Evolutionary conservation across 2,113 vertebrate genomes (phyloP).

Genomic region (Hemicordylus capensis): DNA sequence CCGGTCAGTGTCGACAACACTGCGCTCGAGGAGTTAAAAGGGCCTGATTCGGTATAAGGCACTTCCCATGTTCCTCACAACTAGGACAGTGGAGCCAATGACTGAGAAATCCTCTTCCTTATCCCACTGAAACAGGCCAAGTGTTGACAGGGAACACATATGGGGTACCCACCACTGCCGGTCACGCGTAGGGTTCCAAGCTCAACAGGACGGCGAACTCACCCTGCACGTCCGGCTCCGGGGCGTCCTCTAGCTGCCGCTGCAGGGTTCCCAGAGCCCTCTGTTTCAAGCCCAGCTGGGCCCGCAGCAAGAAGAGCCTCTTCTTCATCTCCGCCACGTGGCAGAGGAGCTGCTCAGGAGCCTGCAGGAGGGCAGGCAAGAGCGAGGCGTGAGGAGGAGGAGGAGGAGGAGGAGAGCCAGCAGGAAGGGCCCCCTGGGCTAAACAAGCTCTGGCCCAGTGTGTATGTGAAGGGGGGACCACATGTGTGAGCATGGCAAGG

Average conservation of each 20-base stretch:
- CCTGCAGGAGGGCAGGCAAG: slow-evolving; percentile 51
- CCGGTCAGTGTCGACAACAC: no score
- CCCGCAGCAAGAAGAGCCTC: slow-evolving; percentile 65
- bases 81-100: not conserved
- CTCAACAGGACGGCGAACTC: not conserved
- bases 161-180: not conserved
- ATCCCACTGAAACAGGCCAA: no score
- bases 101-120: not conserved
- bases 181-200: no score
- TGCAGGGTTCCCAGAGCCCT: slow-evolving; percentile 57
- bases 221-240: slow-evolving; percentile 74
- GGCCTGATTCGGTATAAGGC: no score
- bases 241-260: slow-evolving; percentile 54
- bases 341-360: slow-evolving; percentile 76
- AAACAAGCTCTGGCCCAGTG: no score
- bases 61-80: no score
- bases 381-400: not conserved
- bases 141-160: no score
- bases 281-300: slow-evolving; percentile 65
- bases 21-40: no score
- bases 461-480: no score
- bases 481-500: no score
- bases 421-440: no score
- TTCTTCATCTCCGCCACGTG: slow-evolving; percentile 66
- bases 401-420: not conserved